Conservation (phyloP, 92 coral and sea anemone genomes). For the Phenganax subtilis region DNA sequence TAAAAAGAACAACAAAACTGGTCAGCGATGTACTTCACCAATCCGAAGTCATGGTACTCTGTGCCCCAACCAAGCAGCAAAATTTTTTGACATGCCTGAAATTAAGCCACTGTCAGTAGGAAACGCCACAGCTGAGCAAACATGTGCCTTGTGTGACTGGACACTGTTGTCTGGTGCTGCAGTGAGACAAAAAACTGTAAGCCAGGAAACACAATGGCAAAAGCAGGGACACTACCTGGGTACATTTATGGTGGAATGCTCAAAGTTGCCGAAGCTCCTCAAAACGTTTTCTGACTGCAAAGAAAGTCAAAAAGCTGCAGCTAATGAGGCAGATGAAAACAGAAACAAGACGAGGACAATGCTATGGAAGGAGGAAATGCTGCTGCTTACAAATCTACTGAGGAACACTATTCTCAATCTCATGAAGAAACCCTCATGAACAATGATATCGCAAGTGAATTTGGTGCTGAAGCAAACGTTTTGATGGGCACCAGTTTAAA, state of each 20-base stretch:
- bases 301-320: background rate
- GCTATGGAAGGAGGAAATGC: background rate
- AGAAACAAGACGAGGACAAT: background rate
- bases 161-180: constrained; percentile 45
- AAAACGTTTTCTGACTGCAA: constrained; percentile 24
- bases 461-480: background rate
- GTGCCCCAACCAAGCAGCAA: constrained; percentile 31
- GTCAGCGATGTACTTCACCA: constrained; percentile 4
- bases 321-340: background rate
- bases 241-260: constrained; percentile 19
- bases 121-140: constrained; percentile 5
- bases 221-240: constrained; percentile 47
- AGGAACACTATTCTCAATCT: background rate
- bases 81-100: constrained; percentile 39
- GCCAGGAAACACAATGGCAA: constrained; percentile 46
- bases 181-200: constrained; percentile 43
- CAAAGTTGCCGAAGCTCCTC: background rate
- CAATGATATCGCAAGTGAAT: background rate
- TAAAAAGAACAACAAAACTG: constrained; percentile 42
- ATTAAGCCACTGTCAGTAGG: constrained; percentile 28
- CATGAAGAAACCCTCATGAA: background rate
- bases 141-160: constrained; percentile 32
- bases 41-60: constrained; percentile 35
- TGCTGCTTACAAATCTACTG: background rate
- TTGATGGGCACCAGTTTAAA: constrained; percentile 5